Percentiles rank a stretch among this genome's conserved stretches.
Evolutionary conservation across 2,888 invertebrate genomes (phyloP).

Genomic region (Actias luna): DNA sequence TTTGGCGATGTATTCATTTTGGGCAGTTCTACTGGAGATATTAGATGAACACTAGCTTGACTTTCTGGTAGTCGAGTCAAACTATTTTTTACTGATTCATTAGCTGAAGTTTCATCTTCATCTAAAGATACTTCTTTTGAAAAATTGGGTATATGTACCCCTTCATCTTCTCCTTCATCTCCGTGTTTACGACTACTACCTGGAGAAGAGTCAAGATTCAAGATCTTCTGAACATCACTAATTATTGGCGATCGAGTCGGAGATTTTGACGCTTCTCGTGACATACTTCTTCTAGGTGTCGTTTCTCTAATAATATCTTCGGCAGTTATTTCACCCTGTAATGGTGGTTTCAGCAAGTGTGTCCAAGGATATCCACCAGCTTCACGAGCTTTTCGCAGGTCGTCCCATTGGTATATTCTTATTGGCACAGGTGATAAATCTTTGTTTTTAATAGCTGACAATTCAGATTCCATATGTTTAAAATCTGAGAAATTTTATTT

Average conservation of each 20-base stretch:
- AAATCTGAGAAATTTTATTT: conserved; percentile 28
- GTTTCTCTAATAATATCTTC: conserved; percentile 75
- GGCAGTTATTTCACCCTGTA: conserved; percentile 75
- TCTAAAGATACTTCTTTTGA: conserved; percentile 75
- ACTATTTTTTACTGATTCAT: conserved; percentile 42
- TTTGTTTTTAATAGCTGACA: conserved; percentile 76
- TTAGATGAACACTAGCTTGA: conserved; percentile 51
- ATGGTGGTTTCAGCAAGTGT: conserved; percentile 85
- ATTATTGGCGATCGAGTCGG: conserved; percentile 70
- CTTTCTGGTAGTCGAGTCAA: conserved; percentile 59
- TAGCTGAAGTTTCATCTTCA: conserved; percentile 68
- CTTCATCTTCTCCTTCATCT: conserved; percentile 73
- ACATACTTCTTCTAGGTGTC: conserved; percentile 74
- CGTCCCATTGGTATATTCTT: conserved; percentile 92
- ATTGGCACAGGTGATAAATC: conserved; percentile 85
- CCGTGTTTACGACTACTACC: conserved; percentile 75
- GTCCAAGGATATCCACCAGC: conserved; percentile 92
- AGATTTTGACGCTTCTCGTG: conserved; percentile 71
- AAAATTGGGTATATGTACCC: conserved; percentile 74
- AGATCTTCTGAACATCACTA: conserved; percentile 62
- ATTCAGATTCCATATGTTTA: conserved; percentile 80
- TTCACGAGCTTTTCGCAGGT: conserved; percentile 85
- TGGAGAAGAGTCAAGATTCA: conserved; percentile 74
- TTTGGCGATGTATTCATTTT: conserved; percentile 72
- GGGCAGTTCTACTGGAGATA: conserved; percentile 56